phyloP scores from a whole-genome alignment of 2,888 invertebrate species.

The Nesidiocoris tenuis region DNA sequence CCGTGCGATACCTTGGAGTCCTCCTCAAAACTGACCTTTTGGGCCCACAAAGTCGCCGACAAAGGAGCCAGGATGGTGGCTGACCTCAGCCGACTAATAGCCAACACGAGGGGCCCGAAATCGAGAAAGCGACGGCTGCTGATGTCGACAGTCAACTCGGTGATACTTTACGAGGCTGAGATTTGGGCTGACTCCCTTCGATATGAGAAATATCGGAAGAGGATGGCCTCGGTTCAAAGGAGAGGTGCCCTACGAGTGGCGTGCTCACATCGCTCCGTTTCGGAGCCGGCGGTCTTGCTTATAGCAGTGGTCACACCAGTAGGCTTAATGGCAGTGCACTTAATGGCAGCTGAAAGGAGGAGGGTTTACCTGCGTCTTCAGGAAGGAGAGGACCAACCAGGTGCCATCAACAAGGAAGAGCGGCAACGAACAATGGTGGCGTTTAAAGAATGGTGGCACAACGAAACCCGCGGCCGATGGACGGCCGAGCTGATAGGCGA shows the following conservation, averaged over 20 bases:
- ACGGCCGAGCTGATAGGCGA: not conserved
- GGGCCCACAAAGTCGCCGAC: no score
- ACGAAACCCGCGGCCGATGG: not conserved
- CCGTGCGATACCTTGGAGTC: no score
- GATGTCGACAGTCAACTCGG: not conserved
- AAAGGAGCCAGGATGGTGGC: not conserved
- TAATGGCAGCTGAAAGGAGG: not conserved
- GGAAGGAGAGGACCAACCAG: not conserved
- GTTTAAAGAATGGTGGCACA: not conserved
- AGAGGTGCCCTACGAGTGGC: no score
- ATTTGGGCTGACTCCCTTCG: not conserved
- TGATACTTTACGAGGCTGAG: not conserved
- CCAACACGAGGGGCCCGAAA: not conserved
- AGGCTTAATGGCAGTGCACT: not conserved
- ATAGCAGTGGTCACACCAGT: not conserved
- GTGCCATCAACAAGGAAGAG: not conserved
- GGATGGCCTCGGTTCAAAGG: no score
- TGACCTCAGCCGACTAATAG: not conserved
- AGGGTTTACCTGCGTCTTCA: not conserved
- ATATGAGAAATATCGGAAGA: not conserved
- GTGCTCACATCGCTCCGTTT: not conserved
- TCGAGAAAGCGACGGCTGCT: not conserved
- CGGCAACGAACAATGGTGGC: not conserved
- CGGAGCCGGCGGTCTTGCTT: not conserved
- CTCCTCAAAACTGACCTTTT: no score